A percentile compares a stretch with the other conserved stretches of the same genome.
These are phyloP conservation scores for Neodontobutis hainanensis DNA, from an alignment of 2,113 vertebrate genomes.

Conservation along the genomic window DNA sequence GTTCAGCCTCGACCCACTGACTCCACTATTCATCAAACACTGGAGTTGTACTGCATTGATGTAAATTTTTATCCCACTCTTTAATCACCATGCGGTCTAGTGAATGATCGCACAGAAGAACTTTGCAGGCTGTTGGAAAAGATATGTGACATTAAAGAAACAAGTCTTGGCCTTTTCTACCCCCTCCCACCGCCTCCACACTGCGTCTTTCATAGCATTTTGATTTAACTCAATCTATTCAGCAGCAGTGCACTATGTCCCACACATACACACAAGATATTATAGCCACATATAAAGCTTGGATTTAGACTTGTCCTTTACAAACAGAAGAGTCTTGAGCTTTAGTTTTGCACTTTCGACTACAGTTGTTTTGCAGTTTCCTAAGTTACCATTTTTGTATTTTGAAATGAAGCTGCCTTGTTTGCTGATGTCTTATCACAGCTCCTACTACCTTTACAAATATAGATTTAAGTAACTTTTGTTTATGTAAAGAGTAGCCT, in stretches of 20 bases:
- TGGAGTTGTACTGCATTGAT: neutral
- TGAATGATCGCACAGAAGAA: neutral
- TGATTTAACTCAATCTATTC: slow-evolving; percentile 42
- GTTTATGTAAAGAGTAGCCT: slow-evolving; percentile 10
- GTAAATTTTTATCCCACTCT: slow-evolving; percentile 5
- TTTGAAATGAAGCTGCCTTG: neutral
- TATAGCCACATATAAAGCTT: slow-evolving; percentile 32
- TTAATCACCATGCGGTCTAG: neutral
- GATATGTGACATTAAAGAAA: slow-evolving; percentile 20
- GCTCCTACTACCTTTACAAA: neutral
- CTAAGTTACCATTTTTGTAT: neutral
- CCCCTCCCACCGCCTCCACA: slow-evolving; percentile 23
- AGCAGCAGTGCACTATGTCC: slow-evolving; percentile 2
- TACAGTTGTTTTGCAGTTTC: slow-evolving; percentile 1
- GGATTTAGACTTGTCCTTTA: slow-evolving; percentile 7
- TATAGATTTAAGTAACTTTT: neutral
- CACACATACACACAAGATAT: slow-evolving; percentile 39
- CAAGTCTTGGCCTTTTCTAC: slow-evolving; percentile 22
- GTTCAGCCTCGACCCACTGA: neutral
- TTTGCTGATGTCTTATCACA: slow-evolving; percentile 8
- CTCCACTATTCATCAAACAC: neutral
- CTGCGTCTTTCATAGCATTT: slow-evolving; percentile 20
- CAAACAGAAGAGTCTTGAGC: slow-evolving; percentile 16
- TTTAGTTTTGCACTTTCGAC: slow-evolving; percentile 15
- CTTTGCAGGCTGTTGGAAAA: slow-evolving; percentile 17